Base-by-base conservation (phyloP, 2,888 invertebrate species). In the Allophyes oxyacanthae region DNA sequence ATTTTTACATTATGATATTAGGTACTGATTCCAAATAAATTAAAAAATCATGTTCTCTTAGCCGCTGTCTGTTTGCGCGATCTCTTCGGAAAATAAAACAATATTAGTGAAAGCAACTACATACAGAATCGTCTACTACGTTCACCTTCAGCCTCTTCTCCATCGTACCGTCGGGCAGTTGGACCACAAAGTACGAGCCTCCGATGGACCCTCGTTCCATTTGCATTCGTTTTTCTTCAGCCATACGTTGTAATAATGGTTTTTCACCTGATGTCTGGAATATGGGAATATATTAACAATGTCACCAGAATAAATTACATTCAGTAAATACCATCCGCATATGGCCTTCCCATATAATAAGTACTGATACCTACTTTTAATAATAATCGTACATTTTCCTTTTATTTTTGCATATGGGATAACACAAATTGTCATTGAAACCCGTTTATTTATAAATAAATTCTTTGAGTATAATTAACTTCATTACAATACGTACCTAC, bases 201-300 rank as follows among this genome's bases (percentile, higher is more conserved):
- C 97, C 97, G 62, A 98, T 97, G 26, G 98, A 98, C 0, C 98
- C 98, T 33, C 98, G 95, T 86, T 98, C 98, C 97, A 98, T 96
- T 88, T 98, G 98, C 83, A 98, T 94, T 61, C 98, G 95, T 79
- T 98, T 97, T 85, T 98, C 98, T 88, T 98, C 98, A 6, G 98
- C 98, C 97, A 98, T 98, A 64, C 98, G 95, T 87, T 98, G 98
- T 68, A 98, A 95, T 8, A 98, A 91, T 0, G 98, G 98, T 85
- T 98, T 98, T 75, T 96, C 95, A 25, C 95, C 95, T n/a, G 95
- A 95, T 15, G 91, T 89, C 90, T 94, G 86, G 34, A 84, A 86
- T 55, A 45, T 55, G 34, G 37, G 46, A 38, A 11, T 14, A 26
- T 28, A 38, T 42, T 34, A 11, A 15, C 50, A 37, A 46, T 46